Percentiles rank a stretch among this genome's conserved stretches.
Evolutionary conservation across 2,113 vertebrate species (phyloP).

Genomic region (Salminus brasiliensis): DNA sequence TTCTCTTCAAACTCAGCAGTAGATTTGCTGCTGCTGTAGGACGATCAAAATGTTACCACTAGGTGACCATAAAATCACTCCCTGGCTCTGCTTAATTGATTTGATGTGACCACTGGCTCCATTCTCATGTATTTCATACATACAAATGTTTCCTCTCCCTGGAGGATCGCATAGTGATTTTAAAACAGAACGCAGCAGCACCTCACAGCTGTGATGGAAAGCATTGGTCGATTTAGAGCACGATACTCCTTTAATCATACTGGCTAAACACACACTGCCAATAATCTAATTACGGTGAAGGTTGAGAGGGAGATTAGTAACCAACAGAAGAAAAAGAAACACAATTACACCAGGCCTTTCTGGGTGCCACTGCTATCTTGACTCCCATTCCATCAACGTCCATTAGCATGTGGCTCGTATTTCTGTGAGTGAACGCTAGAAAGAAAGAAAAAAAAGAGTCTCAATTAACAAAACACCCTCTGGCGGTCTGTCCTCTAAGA

Average conservation of each 20-base stretch:
- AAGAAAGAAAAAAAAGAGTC: background rate
- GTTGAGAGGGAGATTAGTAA: background rate
- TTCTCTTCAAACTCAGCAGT: slow-evolving; percentile 11
- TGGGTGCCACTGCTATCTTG: background rate
- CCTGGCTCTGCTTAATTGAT: slow-evolving; percentile 36
- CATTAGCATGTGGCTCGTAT: background rate
- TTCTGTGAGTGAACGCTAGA: background rate
- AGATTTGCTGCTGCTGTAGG: slow-evolving; percentile 24
- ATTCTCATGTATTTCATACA: slow-evolving; percentile 34
- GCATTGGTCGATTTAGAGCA: slow-evolving; percentile 1
- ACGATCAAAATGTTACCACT: slow-evolving; percentile 16
- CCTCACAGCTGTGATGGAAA: slow-evolving; percentile 1
- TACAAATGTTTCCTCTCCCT: slow-evolving; percentile 41
- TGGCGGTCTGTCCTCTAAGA: slow-evolving; percentile 27
- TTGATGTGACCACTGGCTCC: slow-evolving; percentile 28
- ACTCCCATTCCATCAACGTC: background rate
- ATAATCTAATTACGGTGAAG: slow-evolving; percentile 3
- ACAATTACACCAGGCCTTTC: slow-evolving; percentile 12
- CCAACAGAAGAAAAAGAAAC: slow-evolving; percentile 7
- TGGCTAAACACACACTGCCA: slow-evolving; percentile 17
- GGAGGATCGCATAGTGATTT: slow-evolving; percentile 16
- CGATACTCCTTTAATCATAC: slow-evolving; percentile 14
- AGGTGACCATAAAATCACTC: slow-evolving; percentile 18
- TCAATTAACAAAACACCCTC: slow-evolving; percentile 16
- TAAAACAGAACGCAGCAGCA: background rate